Evolutionary conservation across 1,140 invertebrate species (phyloP), one percentile per base, ranked within the genome.

Genomic region (Helicoverpa armigera): DNA sequence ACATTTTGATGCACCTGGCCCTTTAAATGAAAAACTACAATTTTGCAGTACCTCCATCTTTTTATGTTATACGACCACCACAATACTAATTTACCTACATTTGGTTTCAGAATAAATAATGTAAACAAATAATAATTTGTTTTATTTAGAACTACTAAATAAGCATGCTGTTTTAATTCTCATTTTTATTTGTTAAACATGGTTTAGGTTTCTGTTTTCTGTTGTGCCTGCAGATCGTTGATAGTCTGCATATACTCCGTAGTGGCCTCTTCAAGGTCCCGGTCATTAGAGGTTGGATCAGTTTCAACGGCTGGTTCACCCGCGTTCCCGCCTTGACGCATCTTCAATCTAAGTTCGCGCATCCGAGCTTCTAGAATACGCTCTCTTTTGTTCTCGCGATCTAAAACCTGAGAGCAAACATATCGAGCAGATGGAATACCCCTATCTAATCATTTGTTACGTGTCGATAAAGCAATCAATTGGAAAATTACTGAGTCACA

Each of bases 301-400:
- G 35, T 80, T 9, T 92, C 91, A 1, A 88, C 31, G 2, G 74
- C 79, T 18, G 86, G 86, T 12, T 69, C 82, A 1, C 84, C 88
- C 0, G 87, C 90, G 12, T 87, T 83, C 51, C 89, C 43, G 14
- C 61, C 90, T 78, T 94, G 93, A 2, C 94, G 88, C 94, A 97
- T 96, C 90, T 97, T 97, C 2, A 98, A 90, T 31, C 97, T 95
- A 67, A 97, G 90, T 86, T 98, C 98, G 48, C 98, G 95, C 86
- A 97, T 98, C 85, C 98, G 97, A 3, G 98, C 97, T 92, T 99
- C 98, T 70, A 99, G 96, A 67, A 99, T 98, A 90, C 99, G 98
- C 92, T 99, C 98, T 31, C 98, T 96, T 83, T 98, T 96, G 80
- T 97, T 98, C 95, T 99, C 98, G 67, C 98, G 95, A 82, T 99